Evolutionary conservation across 1,140 invertebrate species (phyloP), one percentile per base, ranked within the genome.

Genomic region (Mizuhopecten yessoensis): DNA sequence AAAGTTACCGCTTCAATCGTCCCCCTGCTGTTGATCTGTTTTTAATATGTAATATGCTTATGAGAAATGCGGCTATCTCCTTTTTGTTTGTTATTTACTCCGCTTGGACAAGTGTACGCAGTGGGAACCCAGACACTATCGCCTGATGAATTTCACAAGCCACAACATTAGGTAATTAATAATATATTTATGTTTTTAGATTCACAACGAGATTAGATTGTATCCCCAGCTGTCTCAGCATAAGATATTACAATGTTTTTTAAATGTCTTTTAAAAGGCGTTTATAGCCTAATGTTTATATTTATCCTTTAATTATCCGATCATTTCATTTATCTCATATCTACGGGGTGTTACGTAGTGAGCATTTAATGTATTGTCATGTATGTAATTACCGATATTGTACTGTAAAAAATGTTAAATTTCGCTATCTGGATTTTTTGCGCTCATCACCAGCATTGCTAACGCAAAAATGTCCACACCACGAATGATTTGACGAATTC

Each of bases 151-250:
- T 75, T 75, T 75, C 11, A 5, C 57, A n/a, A 75, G 23, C n/a
- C 23, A 75, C 17, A 75, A 75, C 23, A 7, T 75, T 29, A 29
- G 57, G 57, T 75, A 75, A 75, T 75, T 75, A 75, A 75, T 75
- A 75, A 75, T 75, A 29, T 75, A 75, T 75, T 75, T 75, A 75
- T 75, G 57, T 29, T 75, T 49, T 75, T 29, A 75, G 57, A 75
- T 75, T 5, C 23, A n/a, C 1, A 9, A n/a, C 11, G 1, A n/a
- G 57, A 75, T 75, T 29, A 75, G 57, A 75, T 75, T 17, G 11
- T 29, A 75, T 75, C 57, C 0, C 57, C 57, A 75, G 57, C 57
- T 75, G 57, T n/a, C 57, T 75, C 20, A 29, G 29, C 5, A 29
- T 17, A n/a, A 75, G 57, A n/a, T 75, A 29, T 75, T 29, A 75